phyloP scores from a whole-genome alignment of 2,888 invertebrate species.

The Mesodorylaimus sp. region DNA sequence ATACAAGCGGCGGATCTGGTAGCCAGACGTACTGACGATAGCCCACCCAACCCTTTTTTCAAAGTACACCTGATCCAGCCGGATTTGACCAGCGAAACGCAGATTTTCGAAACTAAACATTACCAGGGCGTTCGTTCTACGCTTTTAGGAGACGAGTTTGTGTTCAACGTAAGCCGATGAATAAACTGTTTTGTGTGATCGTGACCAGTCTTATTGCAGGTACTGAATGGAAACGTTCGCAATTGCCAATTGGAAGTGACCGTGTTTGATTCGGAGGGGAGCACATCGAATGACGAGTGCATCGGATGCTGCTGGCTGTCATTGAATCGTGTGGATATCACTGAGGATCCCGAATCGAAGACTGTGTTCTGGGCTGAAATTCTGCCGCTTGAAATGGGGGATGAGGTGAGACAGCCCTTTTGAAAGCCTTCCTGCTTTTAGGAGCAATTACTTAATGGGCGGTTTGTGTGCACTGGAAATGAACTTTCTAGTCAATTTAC shows the following conservation, averaged over 20 bases:
- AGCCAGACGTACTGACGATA: conserved; percentile 15
- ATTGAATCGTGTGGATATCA: conserved; percentile 17
- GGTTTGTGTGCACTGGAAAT: not conserved
- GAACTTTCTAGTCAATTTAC: no score
- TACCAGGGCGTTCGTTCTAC: conserved; percentile 21
- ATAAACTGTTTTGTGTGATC: no score
- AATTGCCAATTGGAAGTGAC: conserved; percentile 23
- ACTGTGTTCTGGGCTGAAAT: conserved; percentile 30
- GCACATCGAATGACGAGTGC: conserved; percentile 26
- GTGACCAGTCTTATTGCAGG: no score
- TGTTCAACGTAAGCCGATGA: conserved; percentile 19
- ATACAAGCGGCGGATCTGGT: conserved; percentile 42
- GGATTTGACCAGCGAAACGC: conserved; percentile 6
- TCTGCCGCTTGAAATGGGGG: conserved; percentile 15
- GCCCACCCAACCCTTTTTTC: conserved; percentile 10
- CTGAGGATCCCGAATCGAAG: conserved; percentile 17
- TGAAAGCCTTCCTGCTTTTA: not conserved
- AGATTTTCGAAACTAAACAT: conserved; percentile 20
- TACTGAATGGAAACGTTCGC: no score
- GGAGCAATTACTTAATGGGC: not conserved
- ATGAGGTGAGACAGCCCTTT: not conserved
- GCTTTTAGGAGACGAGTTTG: conserved; percentile 23
- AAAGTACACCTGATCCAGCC: conserved; percentile 2
- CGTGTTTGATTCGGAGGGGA: conserved; percentile 27
- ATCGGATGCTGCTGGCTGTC: conserved; percentile 27